These are phyloP conservation scores for Zophobas morio DNA, from an alignment of 1,140 invertebrate species.

Conservation along the genomic window DNA sequence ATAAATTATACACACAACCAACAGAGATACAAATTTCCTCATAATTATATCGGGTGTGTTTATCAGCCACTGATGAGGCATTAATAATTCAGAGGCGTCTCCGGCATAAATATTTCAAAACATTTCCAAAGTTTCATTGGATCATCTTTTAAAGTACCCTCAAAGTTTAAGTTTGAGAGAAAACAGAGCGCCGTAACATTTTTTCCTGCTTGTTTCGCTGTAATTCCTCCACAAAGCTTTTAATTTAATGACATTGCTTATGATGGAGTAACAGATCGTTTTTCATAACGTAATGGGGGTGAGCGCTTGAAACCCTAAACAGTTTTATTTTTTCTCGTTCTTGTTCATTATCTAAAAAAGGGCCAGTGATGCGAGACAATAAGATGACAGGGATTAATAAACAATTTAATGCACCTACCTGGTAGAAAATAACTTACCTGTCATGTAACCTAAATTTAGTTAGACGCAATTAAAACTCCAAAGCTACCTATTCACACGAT, in stretches of 20 bases:
- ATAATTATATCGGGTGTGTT: not conserved
- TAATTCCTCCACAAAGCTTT: slow-evolving; percentile 54
- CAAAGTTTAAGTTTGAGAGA: not conserved
- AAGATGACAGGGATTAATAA: too few species aligned
- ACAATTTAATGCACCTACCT: too few species aligned
- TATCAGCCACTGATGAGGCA: slow-evolving; percentile 15
- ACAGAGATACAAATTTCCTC: not conserved
- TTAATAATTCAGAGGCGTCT: not conserved
- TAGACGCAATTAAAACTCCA: too few species aligned
- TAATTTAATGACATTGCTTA: slow-evolving; percentile 57
- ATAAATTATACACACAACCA: not conserved
- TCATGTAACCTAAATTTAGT: too few species aligned
- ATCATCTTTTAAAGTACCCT: slow-evolving; percentile 10
- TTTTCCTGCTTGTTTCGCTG: slow-evolving; percentile 41
- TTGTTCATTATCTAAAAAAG: too few species aligned
- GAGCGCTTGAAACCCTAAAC: not conserved
- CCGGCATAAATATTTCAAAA: slow-evolving; percentile 7
- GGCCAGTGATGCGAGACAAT: too few species aligned
- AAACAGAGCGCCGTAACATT: not conserved
- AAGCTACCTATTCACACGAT: too few species aligned
- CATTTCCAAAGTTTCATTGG: slow-evolving; percentile 3
- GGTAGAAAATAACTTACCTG: too few species aligned
- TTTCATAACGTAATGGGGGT: not conserved
- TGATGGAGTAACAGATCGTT: slow-evolving; percentile 5
- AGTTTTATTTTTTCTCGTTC: too few species aligned